These are phyloP conservation scores for Lepidurus apus DNA, from an alignment of 1,140 invertebrate genomes.

Conservation along the genomic window DNA sequence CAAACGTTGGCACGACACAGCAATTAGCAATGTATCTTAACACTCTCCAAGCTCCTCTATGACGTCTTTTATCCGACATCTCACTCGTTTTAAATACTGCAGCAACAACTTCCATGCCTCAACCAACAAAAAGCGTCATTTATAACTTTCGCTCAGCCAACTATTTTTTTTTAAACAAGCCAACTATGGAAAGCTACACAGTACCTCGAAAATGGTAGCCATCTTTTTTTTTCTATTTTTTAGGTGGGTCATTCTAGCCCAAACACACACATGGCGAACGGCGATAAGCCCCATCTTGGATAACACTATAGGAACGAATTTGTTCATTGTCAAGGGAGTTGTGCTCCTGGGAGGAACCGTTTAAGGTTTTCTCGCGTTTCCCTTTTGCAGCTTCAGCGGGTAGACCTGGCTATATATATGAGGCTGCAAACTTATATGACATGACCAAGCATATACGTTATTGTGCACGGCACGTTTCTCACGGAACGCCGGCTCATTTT, in stretches of 20 bases:
- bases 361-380: not conserved
- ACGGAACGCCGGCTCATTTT: not conserved
- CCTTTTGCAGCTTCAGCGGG: not conserved
- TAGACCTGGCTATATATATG: not conserved
- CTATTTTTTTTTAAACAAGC: not conserved
- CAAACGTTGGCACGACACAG: conserved; percentile 3
- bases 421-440: not conserved
- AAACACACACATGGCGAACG: conserved; percentile 9
- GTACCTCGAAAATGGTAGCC: not conserved
- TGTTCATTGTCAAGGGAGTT: conserved; percentile 3
- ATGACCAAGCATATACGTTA: not conserved
- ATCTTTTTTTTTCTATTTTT: not conserved
- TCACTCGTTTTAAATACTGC: not conserved
- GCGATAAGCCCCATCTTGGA: not conserved
- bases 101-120: not conserved
- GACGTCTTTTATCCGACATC: not conserved
- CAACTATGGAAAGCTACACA: not conserved
- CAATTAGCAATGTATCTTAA: conserved; percentile 7
- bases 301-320: conserved; percentile 15
- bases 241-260: not conserved
- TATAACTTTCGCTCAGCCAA: not conserved
- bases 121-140: not conserved
- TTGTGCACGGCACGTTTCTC: not conserved
- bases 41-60: not conserved
- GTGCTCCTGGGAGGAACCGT: not conserved